A percentile compares a stretch with the other conserved stretches of the same genome.
These are phyloP conservation scores for Hyaena hyaena DNA, from an alignment of 2,113 vertebrate genomes.

Conservation along the genomic window DNA sequence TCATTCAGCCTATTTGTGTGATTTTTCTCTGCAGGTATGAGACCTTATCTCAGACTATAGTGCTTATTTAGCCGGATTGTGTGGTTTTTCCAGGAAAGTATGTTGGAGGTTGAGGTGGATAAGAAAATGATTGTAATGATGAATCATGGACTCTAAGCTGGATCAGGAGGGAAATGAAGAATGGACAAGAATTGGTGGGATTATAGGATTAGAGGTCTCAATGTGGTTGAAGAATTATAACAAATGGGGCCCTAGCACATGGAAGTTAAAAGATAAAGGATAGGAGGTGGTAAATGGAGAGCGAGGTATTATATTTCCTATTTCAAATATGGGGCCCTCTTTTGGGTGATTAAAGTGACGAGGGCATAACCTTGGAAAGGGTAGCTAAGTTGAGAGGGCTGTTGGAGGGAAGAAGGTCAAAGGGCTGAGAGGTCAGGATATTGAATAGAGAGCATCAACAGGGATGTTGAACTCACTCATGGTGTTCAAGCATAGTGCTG, in stretches of 20 bases:
- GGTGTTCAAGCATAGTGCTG: neutral
- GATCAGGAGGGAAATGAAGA: constrained; percentile 5
- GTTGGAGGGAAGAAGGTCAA: neutral
- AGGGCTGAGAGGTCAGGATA: neutral
- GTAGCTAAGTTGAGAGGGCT: neutral
- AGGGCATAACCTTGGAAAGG: neutral
- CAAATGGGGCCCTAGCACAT: neutral
- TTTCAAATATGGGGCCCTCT: neutral
- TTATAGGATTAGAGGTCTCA: neutral
- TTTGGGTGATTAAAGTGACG: neutral
- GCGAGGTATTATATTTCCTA: neutral
- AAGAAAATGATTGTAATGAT: neutral
- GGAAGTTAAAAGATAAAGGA: neutral
- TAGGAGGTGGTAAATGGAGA: neutral
- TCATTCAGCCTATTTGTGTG: neutral
- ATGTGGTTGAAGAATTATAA: neutral
- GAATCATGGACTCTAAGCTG: neutral
- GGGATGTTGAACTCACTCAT: neutral
- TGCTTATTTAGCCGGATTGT: neutral
- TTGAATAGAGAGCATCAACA: neutral
- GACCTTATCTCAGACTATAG: neutral
- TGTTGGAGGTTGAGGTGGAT: neutral
- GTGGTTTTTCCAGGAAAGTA: constrained; percentile 6
- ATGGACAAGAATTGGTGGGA: neutral
- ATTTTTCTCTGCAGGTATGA: neutral